Conservation (phyloP, 2,888 invertebrate genomes). For the Drosophila paranaensis region DNA sequence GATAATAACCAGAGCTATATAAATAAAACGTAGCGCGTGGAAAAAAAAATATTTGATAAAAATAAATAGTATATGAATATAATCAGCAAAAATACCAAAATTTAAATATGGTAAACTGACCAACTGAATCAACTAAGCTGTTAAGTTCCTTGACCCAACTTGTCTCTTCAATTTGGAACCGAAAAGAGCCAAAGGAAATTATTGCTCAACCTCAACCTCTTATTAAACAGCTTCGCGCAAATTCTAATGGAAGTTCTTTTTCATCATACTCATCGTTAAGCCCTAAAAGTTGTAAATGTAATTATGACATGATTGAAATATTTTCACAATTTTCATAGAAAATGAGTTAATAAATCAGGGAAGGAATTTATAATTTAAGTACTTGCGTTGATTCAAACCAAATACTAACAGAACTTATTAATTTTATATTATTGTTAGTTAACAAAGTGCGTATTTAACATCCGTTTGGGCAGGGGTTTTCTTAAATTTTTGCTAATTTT, state of each 20-base stretch:
- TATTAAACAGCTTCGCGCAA: background rate
- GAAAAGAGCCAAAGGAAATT: background rate
- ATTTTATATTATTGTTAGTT: background rate
- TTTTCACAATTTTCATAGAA: background rate
- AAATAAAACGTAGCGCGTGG: background rate
- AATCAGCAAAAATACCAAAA: background rate
- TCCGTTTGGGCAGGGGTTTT: background rate
- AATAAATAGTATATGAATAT: background rate
- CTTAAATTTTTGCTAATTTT: background rate
- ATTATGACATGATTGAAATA: background rate
- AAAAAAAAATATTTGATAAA: background rate
- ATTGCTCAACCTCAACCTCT: background rate
- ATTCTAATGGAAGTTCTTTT: background rate
- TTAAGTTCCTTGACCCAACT: too few species aligned
- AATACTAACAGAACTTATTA: background rate
- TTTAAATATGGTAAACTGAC: background rate
- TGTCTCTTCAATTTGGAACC: background rate
- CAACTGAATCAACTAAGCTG: background rate
- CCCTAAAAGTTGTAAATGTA: background rate
- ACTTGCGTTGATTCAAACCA: background rate
- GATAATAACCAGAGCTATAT: slow-evolving; percentile 12
- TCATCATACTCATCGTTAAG: background rate
- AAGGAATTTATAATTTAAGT: background rate
- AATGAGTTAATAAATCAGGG: background rate
- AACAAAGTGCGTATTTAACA: background rate